phyloP scores from a whole-genome alignment of 2,797 vertebrate species.

The Molossus molossus region DNA sequence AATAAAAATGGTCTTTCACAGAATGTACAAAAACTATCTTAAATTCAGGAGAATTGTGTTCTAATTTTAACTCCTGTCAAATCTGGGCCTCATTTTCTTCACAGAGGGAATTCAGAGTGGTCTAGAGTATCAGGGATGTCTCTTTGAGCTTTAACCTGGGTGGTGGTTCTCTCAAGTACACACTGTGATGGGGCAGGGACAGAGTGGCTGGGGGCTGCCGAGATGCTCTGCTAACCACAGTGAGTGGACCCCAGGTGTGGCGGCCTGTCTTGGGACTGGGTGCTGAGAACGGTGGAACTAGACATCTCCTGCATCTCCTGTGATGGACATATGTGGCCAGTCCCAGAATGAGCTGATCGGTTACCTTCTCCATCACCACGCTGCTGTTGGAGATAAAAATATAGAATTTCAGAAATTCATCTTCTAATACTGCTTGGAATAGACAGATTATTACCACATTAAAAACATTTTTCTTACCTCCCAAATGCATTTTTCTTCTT shows the following conservation, averaged over 20 bases:
- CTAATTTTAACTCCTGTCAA: not conserved
- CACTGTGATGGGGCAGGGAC: not conserved
- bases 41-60: not conserved
- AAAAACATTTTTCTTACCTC: not conserved
- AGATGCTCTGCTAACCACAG: not conserved
- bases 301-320: not conserved
- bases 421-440: not conserved
- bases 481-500: no score
- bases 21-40: not conserved
- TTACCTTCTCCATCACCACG: not conserved
- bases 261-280: not conserved
- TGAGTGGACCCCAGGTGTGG: not conserved
- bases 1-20: not conserved
- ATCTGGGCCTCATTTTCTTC: not conserved
- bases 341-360: not conserved
- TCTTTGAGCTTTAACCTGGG: not conserved
- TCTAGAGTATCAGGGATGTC: not conserved
- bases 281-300: not conserved
- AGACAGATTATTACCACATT: not conserved
- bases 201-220: rapidly evolving
- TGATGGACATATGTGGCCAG: not conserved
- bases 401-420: not conserved
- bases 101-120: not conserved
- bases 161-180: not conserved
- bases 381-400: not conserved